Evolutionary conservation across 2,113 vertebrate genomes (phyloP).

Genomic region (Calidris pygmaea): DNA sequence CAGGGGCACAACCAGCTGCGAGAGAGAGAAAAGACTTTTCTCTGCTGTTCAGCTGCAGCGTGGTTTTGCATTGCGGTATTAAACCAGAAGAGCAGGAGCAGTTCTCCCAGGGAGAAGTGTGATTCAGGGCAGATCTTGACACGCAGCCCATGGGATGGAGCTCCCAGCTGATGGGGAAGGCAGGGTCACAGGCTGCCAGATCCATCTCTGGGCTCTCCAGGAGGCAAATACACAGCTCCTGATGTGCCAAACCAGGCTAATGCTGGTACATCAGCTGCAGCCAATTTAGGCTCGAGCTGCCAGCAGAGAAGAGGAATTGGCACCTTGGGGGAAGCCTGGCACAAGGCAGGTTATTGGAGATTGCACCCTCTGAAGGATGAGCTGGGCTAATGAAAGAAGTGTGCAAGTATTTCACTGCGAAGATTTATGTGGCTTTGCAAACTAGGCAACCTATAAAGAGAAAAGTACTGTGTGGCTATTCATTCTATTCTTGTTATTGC

Average conservation of each 20-base stretch:
- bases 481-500: not conserved
- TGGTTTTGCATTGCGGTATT: too few relatives aligned
- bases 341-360: not conserved
- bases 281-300: too few relatives aligned
- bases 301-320: not conserved
- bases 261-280: not conserved
- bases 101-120: accelerated
- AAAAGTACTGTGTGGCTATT: not conserved
- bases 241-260: too few relatives aligned
- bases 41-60: accelerated
- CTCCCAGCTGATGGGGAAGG: not conserved
- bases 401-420: accelerated
- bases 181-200: not conserved
- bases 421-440: not conserved
- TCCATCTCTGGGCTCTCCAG: not conserved
- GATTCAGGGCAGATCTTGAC: accelerated
- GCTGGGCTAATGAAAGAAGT: not conserved
- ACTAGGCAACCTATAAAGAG: not conserved
- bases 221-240: accelerated
- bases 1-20: accelerated
- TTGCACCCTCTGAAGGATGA: not conserved
- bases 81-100: not conserved
- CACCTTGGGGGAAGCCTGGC: not conserved
- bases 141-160: accelerated
- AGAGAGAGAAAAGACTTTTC: not conserved